A percentile compares a stretch with the other conserved stretches of the same genome.
phyloP scores from a whole-genome alignment of 2,113 vertebrate genomes.

The Otus sunia region DNA sequence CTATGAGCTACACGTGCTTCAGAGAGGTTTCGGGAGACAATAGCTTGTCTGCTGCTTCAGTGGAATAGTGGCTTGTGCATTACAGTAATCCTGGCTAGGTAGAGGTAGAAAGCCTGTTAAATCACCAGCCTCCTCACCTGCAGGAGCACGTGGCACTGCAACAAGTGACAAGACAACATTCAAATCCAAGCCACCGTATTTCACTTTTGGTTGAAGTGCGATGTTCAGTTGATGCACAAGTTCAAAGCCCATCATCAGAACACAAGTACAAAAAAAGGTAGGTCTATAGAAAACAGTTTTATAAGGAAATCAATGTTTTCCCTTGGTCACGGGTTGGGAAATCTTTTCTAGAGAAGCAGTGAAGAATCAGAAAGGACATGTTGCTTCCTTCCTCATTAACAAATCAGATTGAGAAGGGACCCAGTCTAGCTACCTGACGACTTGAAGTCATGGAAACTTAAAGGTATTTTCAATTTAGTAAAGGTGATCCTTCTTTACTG shows the following conservation, averaged over 20 bases:
- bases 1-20: not conserved
- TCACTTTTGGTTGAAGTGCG: not conserved
- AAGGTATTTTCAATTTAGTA: not conserved
- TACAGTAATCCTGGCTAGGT: not conserved
- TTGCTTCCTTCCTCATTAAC: not conserved
- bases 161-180: not conserved
- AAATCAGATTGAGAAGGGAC: not conserved
- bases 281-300: not conserved
- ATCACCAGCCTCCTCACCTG: constrained; percentile 11
- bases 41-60: not conserved
- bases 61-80: not conserved
- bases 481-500: not conserved
- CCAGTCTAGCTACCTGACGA: not conserved
- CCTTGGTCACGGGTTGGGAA: not conserved
- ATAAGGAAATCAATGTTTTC: not conserved
- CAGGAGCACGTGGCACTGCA: constrained; percentile 17
- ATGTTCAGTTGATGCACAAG: not conserved
- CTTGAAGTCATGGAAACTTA: not conserved
- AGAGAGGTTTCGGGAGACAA: not conserved
- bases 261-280: not conserved
- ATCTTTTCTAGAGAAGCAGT: not conserved
- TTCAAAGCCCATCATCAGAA: not conserved
- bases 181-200: not conserved
- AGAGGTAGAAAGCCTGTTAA: not conserved
- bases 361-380: not conserved